phyloP scores from a whole-genome alignment of 2,113 vertebrate genomes.

The Pogonocichla stellata region DNA sequence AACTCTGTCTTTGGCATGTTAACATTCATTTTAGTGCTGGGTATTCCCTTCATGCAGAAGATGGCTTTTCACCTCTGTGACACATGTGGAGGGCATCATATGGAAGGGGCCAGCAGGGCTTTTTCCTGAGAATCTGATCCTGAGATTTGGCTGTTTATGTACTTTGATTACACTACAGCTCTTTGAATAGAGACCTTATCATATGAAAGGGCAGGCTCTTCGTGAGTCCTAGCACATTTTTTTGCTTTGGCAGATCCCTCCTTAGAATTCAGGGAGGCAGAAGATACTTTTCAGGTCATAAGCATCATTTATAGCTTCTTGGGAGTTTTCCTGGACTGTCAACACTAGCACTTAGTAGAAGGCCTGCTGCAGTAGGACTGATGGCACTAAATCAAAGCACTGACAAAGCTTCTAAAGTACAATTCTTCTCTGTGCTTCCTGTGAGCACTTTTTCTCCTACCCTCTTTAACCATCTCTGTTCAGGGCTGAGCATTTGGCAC shows the following conservation, averaged over 20 bases:
- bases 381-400: conserved; percentile 29
- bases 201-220: neutral
- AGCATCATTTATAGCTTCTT: neutral
- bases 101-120: neutral
- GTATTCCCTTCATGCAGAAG: neutral
- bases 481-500: neutral
- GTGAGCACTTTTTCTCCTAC: neutral
- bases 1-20: neutral
- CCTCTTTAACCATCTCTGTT: neutral
- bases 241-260: neutral
- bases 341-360: neutral
- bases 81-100: rapidly evolving
- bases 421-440: neutral
- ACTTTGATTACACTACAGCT: neutral
- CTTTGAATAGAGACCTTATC: neutral
- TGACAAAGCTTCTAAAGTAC: neutral
- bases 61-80: neutral
- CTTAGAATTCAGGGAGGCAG: neutral
- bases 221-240: rapidly evolving
- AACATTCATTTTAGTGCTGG: rapidly evolving
- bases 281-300: neutral
- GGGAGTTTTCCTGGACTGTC: neutral
- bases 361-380: neutral
- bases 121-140: neutral
- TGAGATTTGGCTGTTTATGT: neutral